These are phyloP conservation scores for Petrophora chlorosata DNA, from an alignment of 2,888 invertebrate species.

Conservation along the genomic window DNA sequence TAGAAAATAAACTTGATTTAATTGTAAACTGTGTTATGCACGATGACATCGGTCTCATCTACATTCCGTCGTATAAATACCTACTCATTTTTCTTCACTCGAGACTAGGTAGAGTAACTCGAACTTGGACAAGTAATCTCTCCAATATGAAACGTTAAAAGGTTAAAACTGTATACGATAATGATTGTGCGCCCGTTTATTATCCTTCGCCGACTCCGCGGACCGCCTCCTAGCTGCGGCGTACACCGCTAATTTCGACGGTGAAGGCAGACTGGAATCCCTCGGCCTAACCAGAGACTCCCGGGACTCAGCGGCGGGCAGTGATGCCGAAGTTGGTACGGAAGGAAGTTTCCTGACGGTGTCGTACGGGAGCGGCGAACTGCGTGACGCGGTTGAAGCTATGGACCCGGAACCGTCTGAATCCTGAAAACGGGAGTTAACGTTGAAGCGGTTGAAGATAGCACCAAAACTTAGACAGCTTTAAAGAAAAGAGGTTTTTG, in stretches of 20 bases:
- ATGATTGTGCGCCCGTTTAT: constrained; percentile 83
- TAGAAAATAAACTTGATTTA: too few species aligned
- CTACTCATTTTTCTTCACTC: too few species aligned
- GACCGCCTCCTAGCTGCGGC: constrained; percentile 80
- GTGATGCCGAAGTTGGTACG: constrained; percentile 76
- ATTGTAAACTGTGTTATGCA: too few species aligned
- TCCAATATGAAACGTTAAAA: too few species aligned
- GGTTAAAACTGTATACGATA: constrained; percentile 89
- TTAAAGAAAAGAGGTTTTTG: too few species aligned
- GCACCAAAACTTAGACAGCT: too few species aligned
- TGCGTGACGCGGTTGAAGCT: constrained; percentile 72
- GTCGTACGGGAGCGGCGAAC: constrained; percentile 75
- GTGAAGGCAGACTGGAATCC: constrained; percentile 84
- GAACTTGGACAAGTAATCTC: too few species aligned
- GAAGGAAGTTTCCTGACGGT: constrained; percentile 74
- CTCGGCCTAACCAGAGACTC: constrained; percentile 74
- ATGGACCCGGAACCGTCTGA: constrained; percentile 77
- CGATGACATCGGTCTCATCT: too few species aligned
- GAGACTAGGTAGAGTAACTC: too few species aligned
- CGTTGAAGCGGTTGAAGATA: too few species aligned
- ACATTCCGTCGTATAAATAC: too few species aligned
- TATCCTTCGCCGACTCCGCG: constrained; percentile 85
- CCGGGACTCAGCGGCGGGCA: constrained; percentile 79
- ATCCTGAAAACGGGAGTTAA: constrained; percentile 69
- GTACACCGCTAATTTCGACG: constrained; percentile 85